Evolutionary conservation across 1,140 invertebrate genomes (phyloP).

Genomic region (Nasonia vitripennis): DNA sequence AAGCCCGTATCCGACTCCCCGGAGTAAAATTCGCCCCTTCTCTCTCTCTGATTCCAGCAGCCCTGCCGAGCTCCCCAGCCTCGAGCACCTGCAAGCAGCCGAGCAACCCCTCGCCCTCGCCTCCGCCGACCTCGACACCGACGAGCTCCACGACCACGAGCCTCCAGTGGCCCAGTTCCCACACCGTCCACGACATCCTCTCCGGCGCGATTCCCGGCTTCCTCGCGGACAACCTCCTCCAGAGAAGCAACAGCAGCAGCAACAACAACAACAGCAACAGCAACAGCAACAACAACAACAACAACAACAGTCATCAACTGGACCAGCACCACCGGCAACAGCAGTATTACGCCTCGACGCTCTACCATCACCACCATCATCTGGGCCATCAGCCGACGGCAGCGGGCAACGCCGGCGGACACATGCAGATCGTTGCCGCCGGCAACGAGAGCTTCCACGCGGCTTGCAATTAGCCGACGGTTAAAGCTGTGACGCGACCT

Average conservation of each 20-base stretch:
- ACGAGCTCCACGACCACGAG: constrained; percentile 48
- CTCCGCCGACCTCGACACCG: constrained; percentile 58
- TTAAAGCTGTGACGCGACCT: background rate
- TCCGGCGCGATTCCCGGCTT: constrained; percentile 62
- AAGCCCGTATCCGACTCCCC: no score
- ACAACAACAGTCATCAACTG: constrained; percentile 44
- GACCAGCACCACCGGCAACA: constrained; percentile 65
- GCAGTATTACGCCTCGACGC: constrained; percentile 73
- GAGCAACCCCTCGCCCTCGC: constrained; percentile 60
- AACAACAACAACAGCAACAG: constrained; percentile 61
- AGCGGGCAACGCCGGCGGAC: constrained; percentile 22
- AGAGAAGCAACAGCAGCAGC: constrained; percentile 48
- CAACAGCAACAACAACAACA: constrained; percentile 66
- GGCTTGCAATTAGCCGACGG: constrained; percentile 32
- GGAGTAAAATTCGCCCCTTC: background rate
- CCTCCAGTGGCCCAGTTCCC: constrained; percentile 78
- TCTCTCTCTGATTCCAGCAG: constrained; percentile 51
- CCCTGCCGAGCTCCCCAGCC: constrained; percentile 59
- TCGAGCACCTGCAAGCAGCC: constrained; percentile 53
- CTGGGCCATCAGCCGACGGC: constrained; percentile 56
- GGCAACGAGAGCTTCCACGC: constrained; percentile 46
- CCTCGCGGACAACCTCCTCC: constrained; percentile 58
- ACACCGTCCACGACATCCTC: constrained; percentile 84
- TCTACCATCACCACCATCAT: constrained; percentile 72
- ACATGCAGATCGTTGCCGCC: constrained; percentile 48